Conservation (phyloP, 2,113 vertebrate species). For the Cavia porcellus region DNA sequence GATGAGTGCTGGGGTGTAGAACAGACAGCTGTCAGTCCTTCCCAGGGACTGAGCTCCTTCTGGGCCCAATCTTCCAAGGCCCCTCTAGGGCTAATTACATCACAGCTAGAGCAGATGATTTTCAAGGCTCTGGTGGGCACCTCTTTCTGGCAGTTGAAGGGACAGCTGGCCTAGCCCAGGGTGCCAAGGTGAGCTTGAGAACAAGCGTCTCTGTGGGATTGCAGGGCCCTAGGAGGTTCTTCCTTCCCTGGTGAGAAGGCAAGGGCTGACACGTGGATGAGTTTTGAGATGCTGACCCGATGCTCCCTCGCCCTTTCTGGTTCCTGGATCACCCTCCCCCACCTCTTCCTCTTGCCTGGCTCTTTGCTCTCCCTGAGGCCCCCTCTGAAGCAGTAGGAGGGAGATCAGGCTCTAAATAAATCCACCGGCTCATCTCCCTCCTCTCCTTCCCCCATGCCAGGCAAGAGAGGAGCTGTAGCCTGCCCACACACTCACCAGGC, state of each 20-base stretch:
- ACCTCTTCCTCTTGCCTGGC: slow-evolving; percentile 60
- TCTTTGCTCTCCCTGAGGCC: slow-evolving; percentile 79
- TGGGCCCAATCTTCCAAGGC: background rate
- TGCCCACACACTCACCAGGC: slow-evolving; percentile 83
- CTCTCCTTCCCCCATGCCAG: slow-evolving; percentile 81
- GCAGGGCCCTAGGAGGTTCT: slow-evolving; percentile 14
- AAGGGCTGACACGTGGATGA: background rate
- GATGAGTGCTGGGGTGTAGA: background rate
- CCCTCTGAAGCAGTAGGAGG: slow-evolving; percentile 85
- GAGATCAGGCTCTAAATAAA: slow-evolving; percentile 85
- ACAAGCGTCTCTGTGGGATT: slow-evolving; percentile 40
- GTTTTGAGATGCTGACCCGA: background rate
- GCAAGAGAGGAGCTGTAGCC: slow-evolving; percentile 83
- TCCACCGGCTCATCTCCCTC: slow-evolving; percentile 83
- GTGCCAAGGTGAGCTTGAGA: slow-evolving; percentile 69
- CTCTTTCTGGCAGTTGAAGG: slow-evolving; percentile 72
- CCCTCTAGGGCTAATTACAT: slow-evolving; percentile 61
- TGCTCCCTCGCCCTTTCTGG: background rate
- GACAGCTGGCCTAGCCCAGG: slow-evolving; percentile 79
- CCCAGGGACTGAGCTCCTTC: slow-evolving; percentile 51
- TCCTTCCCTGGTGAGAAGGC: slow-evolving; percentile 54
- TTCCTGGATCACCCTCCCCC: slow-evolving; percentile 66
- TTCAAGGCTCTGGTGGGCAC: slow-evolving; percentile 70
- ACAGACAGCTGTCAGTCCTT: slow-evolving; percentile 11
- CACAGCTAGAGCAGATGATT: slow-evolving; percentile 58